Conservation (phyloP, 2,797 vertebrate species). For the Urosaurus nigricauda region DNA sequence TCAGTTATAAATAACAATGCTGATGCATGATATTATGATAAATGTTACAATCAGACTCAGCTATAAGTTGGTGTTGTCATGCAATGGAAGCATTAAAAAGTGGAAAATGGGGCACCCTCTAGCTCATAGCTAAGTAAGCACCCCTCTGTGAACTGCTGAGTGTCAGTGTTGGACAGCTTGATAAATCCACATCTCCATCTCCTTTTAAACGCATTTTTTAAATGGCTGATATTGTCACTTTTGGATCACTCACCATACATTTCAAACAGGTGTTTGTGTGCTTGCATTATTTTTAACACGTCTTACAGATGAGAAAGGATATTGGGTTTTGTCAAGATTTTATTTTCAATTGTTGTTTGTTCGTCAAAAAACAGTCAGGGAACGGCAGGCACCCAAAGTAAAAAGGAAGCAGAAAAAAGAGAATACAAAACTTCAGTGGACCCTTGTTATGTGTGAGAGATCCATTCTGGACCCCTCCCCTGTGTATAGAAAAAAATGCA, state of each 20-base stretch:
- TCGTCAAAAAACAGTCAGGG: neutral
- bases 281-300: neutral
- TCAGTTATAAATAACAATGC: neutral
- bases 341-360: neutral
- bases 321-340: neutral
- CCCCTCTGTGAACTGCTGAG: neutral
- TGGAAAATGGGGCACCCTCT: fast-evolving
- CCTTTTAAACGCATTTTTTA: constrained; percentile 14
- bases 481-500: too few species aligned
- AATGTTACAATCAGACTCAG: neutral
- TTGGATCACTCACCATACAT: neutral
- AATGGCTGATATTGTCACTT: neutral
- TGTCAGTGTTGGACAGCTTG: neutral
- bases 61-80: neutral
- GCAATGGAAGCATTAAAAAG: neutral
- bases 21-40: neutral
- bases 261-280: neutral
- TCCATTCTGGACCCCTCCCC: too few species aligned
- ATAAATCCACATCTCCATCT: neutral
- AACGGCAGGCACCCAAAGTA: neutral
- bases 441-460: too few species aligned
- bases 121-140: neutral
- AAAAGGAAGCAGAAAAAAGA: neutral
- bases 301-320: neutral
- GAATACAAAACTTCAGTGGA: too few species aligned